Percentiles rank a stretch among this genome's conserved stretches.
Conservation (phyloP, 2,797 vertebrate species). For the Hyperoplus lanceolatus region DNA sequence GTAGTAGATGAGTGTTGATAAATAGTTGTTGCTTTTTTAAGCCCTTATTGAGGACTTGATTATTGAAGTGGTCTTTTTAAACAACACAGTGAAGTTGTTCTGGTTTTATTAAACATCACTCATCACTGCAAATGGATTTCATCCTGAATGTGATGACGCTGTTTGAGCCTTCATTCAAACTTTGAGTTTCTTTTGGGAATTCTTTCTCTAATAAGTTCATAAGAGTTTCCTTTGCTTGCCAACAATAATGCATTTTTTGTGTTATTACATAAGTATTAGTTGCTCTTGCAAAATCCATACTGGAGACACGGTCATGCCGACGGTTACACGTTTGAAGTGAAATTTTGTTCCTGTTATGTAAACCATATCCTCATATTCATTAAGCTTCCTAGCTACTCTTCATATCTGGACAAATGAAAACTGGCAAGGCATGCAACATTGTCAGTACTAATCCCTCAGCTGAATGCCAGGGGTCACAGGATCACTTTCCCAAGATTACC, state of each 20-base stretch:
- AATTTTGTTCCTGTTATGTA: conserved; percentile 48
- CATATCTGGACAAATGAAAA: conserved; percentile 62
- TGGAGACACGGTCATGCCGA: neutral
- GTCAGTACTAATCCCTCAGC: conserved; percentile 76
- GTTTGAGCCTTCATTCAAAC: neutral
- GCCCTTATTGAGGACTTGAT: neutral
- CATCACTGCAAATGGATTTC: neutral
- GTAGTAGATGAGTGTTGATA: neutral
- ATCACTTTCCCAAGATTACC: conserved; percentile 41
- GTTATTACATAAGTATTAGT: neutral
- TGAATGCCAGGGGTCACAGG: conserved; percentile 75
- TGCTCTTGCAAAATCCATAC: neutral
- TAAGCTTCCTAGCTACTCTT: conserved; percentile 37
- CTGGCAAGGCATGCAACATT: conserved; percentile 69
- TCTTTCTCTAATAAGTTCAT: neutral
- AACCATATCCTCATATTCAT: conserved; percentile 55
- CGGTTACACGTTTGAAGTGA: neutral
- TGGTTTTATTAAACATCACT: neutral
- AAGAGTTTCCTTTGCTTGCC: conserved; percentile 2
- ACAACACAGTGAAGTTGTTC: neutral
- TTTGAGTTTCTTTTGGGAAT: neutral
- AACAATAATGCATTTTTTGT: neutral
- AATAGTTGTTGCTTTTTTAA: neutral
- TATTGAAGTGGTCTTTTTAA: neutral
- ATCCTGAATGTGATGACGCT: neutral